Evolutionary conservation across 2,113 vertebrate species (phyloP), one percentile per base, ranked within the genome.

Genomic region (Rhinopomastus cyanomelas): DNA sequence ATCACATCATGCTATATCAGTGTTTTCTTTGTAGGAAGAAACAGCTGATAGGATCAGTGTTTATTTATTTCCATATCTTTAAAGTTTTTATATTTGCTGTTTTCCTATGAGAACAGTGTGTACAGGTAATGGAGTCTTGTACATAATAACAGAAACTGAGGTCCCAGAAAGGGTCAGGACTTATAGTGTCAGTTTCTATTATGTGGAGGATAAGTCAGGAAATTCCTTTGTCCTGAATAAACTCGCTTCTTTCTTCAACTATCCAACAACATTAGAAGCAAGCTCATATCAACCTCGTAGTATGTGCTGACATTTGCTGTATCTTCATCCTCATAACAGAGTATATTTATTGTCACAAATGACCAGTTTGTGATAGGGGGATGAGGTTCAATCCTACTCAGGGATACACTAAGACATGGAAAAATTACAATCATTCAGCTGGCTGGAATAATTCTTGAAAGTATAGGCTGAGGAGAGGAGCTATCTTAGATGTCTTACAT

Each of bases 61-160:
- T 37, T 78, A 36, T 80, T 62, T 83, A 81, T 91, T 94, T 85
- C 34, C 57, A 52, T 72, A 79, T 79, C 76, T 69, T 75, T 57
- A 59, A 90, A 66, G 9, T 11, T 1, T 52, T 74, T 74, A 66
- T 44, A 49, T 76, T 75, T 80, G 9, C 18, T 37, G 2, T 52
- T 90, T 57, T 59, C 71, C 23, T 93, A 59, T 69, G 29, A 89
- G 42, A 85, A 36, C 8, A 12, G 4, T 34, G 15, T 21, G 37
- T 49, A 49, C 27, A 75, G 30, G 25, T 74, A 68, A 11, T n/a
- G 36, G 12, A 39, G 17, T 72, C 25, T 89, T 68, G 25, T 34
- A 23, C 21, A 29, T 29, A 46, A 22, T n/a, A 74, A 52, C 9
- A 82, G 48, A 88, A 85, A 49, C 20, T 30, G 48, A 61, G 13